phyloP scores from a whole-genome alignment of 2,797 vertebrate genomes.

The Leptatherina wallacei region DNA sequence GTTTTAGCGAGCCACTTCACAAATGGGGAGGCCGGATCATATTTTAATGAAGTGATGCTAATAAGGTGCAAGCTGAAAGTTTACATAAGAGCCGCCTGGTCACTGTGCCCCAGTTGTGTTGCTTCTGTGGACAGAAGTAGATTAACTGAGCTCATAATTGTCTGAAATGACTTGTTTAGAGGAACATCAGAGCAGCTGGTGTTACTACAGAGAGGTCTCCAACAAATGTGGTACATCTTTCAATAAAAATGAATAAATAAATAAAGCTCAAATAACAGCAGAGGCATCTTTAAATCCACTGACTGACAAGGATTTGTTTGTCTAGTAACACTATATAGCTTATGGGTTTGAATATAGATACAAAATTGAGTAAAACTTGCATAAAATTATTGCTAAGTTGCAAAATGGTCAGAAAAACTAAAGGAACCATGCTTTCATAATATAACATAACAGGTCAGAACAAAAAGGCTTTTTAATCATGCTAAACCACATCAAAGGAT shows the following conservation, averaged over 20 bases:
- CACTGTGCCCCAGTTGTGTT: constrained; percentile 67
- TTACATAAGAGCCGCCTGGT: constrained; percentile 75
- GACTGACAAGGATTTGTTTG: background rate
- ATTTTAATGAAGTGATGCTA: constrained; percentile 81
- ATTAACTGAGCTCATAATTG: constrained; percentile 65
- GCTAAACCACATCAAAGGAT: too few species aligned
- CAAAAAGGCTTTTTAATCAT: background rate
- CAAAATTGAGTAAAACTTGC: background rate
- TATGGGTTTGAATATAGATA: background rate
- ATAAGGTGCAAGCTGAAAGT: constrained; percentile 68
- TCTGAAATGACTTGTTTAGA: constrained; percentile 70
- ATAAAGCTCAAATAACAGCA: background rate
- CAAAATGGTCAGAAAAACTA: background rate
- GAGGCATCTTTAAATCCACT: background rate
- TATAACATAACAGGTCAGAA: background rate
- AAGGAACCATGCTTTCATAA: background rate
- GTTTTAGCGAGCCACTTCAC: constrained; percentile 60
- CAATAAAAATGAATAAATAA: background rate
- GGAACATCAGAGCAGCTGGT: constrained; percentile 65
- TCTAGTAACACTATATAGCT: background rate
- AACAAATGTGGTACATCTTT: constrained; percentile 11
- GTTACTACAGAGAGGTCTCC: constrained; percentile 54
- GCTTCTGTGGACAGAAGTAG: constrained; percentile 62
- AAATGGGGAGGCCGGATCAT: constrained; percentile 59
- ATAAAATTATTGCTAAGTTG: background rate